These are phyloP conservation scores for Penaeus japonicus DNA, from an alignment of 1,140 invertebrate species.

Conservation along the genomic window DNA sequence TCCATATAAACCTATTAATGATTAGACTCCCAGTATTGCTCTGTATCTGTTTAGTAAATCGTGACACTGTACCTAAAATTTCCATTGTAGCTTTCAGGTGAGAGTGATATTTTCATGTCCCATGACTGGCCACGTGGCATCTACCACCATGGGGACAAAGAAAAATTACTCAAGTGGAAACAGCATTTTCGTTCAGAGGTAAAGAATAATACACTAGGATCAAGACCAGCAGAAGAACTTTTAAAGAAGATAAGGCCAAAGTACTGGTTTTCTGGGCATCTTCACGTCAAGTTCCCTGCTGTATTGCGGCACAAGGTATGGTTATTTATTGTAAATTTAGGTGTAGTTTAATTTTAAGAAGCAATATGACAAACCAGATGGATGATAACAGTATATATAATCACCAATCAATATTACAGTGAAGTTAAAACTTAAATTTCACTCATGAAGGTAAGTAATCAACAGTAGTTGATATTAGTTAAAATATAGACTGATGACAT, in stretches of 20 bases:
- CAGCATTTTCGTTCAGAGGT: conserved; percentile 88
- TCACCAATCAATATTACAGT: not conserved
- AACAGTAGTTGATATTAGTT: too few relatives aligned
- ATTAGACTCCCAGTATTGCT: too few relatives aligned
- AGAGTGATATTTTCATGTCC: conserved; percentile 89
- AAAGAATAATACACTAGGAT: conserved; percentile 81
- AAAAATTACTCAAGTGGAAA: conserved; percentile 81
- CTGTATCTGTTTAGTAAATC: too few relatives aligned
- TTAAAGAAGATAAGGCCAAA: conserved; percentile 80
- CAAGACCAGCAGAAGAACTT: conserved; percentile 81
- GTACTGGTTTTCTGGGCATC: conserved; percentile 97
- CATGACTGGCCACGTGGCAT: conserved; percentile 97
- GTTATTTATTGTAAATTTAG: not conserved
- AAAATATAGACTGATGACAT: too few relatives aligned
- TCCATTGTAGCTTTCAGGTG: conserved; percentile 72
- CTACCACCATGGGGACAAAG: conserved; percentile 83
- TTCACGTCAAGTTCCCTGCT: conserved; percentile 96
- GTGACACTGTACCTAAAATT: not conserved
- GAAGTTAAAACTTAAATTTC: not conserved
- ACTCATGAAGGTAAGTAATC: too few relatives aligned
- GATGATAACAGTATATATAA: not conserved
- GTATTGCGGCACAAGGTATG: conserved; percentile 73
- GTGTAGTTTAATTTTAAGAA: too few relatives aligned
- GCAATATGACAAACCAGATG: not conserved
- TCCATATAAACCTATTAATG: not conserved